Percentiles rank a stretch among this genome's conserved stretches.
These are phyloP conservation scores for Drosophila ananassae DNA, from an alignment of 1,140 invertebrate species.

Conservation along the genomic window DNA sequence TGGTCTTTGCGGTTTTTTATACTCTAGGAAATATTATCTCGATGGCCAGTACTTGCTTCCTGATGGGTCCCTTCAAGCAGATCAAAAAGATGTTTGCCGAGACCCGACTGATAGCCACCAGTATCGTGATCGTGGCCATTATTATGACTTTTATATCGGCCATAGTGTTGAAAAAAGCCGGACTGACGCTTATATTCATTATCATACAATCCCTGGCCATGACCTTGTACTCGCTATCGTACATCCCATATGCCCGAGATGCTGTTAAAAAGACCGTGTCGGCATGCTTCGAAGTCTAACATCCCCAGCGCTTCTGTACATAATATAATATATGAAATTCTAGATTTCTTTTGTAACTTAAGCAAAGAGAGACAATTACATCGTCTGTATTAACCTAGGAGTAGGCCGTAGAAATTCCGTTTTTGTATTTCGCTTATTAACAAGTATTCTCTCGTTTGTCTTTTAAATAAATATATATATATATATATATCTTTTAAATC, in stretches of 20 bases:
- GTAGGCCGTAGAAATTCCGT: slow-evolving; percentile 26
- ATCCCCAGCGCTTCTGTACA: slow-evolving; percentile 37
- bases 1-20: slow-evolving; percentile 93
- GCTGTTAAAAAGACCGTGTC: slow-evolving; percentile 89
- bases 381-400: slow-evolving; percentile 61
- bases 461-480: slow-evolving; percentile 68
- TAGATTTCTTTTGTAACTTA: slow-evolving; percentile 38
- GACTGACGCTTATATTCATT: slow-evolving; percentile 92
- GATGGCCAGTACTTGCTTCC: slow-evolving; percentile 92
- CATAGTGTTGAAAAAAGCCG: slow-evolving; percentile 89
- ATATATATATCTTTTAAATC: slow-evolving; percentile 59
- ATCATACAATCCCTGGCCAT: slow-evolving; percentile 95
- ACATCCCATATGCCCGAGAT: slow-evolving; percentile 96
- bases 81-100: slow-evolving; percentile 96
- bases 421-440: slow-evolving; percentile 54
- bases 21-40: slow-evolving; percentile 92
- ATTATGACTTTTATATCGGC: slow-evolving; percentile 91
- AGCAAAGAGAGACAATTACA: slow-evolving; percentile 42
- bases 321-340: slow-evolving; percentile 34
- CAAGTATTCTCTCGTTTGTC: slow-evolving; percentile 58
- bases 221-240: slow-evolving; percentile 97
- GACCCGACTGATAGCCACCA: slow-evolving; percentile 93
- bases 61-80: slow-evolving; percentile 96
- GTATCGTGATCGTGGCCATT: slow-evolving; percentile 90
- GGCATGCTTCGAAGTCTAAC: slow-evolving; percentile 85